phyloP scores from a whole-genome alignment of 2,888 invertebrate genomes.

The Drosophila multiciliata region DNA sequence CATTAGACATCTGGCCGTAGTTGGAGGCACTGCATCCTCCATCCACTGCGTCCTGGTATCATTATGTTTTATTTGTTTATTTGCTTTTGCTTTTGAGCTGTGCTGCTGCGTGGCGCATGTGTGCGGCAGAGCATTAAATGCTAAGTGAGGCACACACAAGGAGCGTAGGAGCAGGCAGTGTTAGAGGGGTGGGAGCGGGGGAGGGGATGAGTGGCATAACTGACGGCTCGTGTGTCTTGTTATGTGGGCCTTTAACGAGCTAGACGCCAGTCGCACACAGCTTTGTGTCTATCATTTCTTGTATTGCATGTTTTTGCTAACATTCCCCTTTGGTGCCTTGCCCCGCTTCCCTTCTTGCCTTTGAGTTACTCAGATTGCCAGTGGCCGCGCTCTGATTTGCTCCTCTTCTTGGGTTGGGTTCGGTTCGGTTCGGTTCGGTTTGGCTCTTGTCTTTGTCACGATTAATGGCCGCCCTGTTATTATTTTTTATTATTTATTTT shows the following conservation, averaged over 20 bases:
- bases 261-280: constrained; percentile 31
- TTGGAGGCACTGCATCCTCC: constrained; percentile 35
- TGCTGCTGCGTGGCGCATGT: constrained; percentile 37
- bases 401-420: constrained; percentile 19
- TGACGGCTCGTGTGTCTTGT: constrained; percentile 52
- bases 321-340: neutral
- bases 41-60: constrained; percentile 40
- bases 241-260: constrained; percentile 71
- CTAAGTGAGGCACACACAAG: constrained; percentile 44
- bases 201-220: neutral
- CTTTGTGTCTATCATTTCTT: constrained; percentile 51
- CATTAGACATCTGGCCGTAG: constrained; percentile 1
- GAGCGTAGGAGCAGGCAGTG: neutral
- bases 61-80: constrained; percentile 70
- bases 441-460: constrained; percentile 71
- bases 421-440: constrained; percentile 18
- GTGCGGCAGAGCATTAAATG: constrained; percentile 66
- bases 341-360: neutral
- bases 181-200: neutral
- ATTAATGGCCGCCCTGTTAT: constrained; percentile 75
- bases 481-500: constrained; percentile 77
- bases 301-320: constrained; percentile 15
- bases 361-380: constrained; percentile 45
- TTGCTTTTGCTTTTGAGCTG: constrained; percentile 42
- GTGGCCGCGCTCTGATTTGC: constrained; percentile 47